These are phyloP conservation scores for Thamnophis sirtalis DNA, from an alignment of 2,113 vertebrate species.

Conservation along the genomic window DNA sequence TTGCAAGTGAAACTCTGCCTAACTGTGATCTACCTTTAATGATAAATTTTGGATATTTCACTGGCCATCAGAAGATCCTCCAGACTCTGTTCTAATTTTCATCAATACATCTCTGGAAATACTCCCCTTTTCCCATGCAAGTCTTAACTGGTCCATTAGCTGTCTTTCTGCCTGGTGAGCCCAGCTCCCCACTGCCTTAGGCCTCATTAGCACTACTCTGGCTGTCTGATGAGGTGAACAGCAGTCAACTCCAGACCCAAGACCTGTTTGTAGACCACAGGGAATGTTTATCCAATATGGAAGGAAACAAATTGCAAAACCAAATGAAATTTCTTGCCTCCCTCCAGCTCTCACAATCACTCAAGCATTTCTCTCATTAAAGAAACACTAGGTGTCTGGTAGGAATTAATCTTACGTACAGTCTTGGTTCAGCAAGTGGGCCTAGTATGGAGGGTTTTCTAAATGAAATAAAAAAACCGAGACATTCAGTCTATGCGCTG, in stretches of 20 bases:
- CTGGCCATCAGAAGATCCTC: background rate
- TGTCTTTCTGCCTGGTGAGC: conserved; percentile 42
- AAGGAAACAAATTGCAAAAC: conserved; percentile 50
- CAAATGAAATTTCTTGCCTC: conserved; percentile 36
- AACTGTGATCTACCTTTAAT: background rate
- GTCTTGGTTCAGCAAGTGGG: conserved; percentile 31
- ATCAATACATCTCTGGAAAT: conserved; percentile 46
- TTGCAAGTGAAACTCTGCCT: background rate
- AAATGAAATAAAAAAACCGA: background rate
- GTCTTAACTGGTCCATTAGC: conserved; percentile 53
- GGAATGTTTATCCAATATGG: conserved; percentile 60
- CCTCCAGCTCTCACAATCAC: conserved; percentile 34
- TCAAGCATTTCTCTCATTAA: conserved; percentile 52
- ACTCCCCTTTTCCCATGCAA: conserved; percentile 30
- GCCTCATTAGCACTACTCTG: conserved; percentile 57
- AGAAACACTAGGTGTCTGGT: conserved; percentile 30
- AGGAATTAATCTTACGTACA: conserved; percentile 60
- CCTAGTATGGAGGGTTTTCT: background rate
- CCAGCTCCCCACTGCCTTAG: conserved; percentile 15
- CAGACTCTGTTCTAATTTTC: conserved; percentile 53
- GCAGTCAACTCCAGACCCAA: conserved; percentile 31
- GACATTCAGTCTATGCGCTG: background rate
- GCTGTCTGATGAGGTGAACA: conserved; percentile 55
- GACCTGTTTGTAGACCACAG: conserved; percentile 54
- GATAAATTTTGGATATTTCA: background rate